A percentile compares a stretch with the other conserved stretches of the same genome.
Conservation (phyloP, 1,140 invertebrate species). For the Acromyrmex charruanus region DNA sequence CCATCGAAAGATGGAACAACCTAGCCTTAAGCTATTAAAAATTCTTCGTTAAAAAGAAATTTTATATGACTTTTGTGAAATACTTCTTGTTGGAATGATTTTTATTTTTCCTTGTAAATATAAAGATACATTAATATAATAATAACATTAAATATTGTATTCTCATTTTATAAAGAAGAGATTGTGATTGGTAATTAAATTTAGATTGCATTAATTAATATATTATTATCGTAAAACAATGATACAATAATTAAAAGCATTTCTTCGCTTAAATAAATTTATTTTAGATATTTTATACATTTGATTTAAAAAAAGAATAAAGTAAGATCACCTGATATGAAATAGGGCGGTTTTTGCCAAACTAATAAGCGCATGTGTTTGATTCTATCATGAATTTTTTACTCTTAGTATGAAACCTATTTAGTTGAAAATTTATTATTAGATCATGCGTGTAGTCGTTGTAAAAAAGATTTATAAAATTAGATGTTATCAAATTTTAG, state of each 20-base stretch:
- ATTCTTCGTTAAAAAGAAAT: neutral
- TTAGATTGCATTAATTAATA: constrained; percentile 27
- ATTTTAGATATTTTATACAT: neutral
- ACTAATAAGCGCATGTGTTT: too few relatives aligned
- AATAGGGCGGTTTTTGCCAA: too few relatives aligned
- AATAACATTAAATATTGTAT: constrained; percentile 2
- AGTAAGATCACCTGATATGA: neutral
- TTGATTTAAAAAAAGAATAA: neutral
- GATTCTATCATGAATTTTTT: too few relatives aligned
- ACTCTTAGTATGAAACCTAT: too few relatives aligned
- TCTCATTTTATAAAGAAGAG: neutral
- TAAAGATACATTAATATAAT: neutral
- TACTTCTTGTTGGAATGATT: neutral
- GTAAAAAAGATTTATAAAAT: too few relatives aligned
- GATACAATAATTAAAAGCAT: neutral
- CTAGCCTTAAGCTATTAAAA: neutral
- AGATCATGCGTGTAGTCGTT: too few relatives aligned
- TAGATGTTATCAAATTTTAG: too few relatives aligned
- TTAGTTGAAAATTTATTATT: too few relatives aligned
- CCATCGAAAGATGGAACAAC: too few relatives aligned
- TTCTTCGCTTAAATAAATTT: constrained; percentile 20
- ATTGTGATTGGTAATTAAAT: constrained; percentile 19
- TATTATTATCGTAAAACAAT: neutral
- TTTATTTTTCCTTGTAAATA: constrained; percentile 11
- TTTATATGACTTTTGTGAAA: neutral